Evolutionary conservation across 2,888 invertebrate species (phyloP).

Genomic region (Lordiphosa andalusiaca): DNA sequence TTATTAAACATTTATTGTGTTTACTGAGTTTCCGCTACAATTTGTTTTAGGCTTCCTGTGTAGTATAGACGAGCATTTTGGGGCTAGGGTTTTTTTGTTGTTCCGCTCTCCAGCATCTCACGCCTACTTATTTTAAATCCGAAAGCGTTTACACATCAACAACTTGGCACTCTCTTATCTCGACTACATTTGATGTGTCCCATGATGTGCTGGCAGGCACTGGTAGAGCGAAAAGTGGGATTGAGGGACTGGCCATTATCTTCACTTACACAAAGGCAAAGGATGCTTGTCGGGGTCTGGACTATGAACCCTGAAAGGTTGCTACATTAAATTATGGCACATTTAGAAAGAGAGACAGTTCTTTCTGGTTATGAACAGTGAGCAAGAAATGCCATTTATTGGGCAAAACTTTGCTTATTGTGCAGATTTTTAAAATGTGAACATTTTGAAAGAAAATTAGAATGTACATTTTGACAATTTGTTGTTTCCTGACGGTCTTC

Average conservation of each 20-base stretch:
- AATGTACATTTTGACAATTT: too few species aligned
- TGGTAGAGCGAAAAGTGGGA: too few species aligned
- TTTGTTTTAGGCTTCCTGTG: slow-evolving; percentile 62
- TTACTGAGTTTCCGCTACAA: slow-evolving; percentile 69
- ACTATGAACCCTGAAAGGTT: too few species aligned
- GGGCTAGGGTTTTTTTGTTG: slow-evolving; percentile 27
- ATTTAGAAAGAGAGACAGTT: neutral
- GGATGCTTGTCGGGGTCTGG: too few species aligned
- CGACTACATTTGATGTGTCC: slow-evolving; percentile 56
- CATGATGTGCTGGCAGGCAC: slow-evolving; percentile 30
- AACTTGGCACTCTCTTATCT: slow-evolving; percentile 42
- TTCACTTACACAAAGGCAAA: too few species aligned
- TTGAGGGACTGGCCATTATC: too few species aligned
- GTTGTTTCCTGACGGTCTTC: neutral
- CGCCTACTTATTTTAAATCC: slow-evolving; percentile 15
- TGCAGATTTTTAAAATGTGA: too few species aligned
- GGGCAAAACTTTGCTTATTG: too few species aligned
- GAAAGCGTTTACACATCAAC: slow-evolving; percentile 14
- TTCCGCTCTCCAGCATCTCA: slow-evolving; percentile 7
- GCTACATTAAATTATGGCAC: too few species aligned
- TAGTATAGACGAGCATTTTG: slow-evolving; percentile 20
- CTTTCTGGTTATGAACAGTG: neutral
- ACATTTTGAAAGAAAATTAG: too few species aligned
- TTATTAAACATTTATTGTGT: slow-evolving; percentile 74
- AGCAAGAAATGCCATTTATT: neutral